Percentiles rank a stretch among this genome's conserved stretches.
Evolutionary conservation across 2,888 invertebrate species (phyloP).

Genomic region (Drosophila peninsularis): DNA sequence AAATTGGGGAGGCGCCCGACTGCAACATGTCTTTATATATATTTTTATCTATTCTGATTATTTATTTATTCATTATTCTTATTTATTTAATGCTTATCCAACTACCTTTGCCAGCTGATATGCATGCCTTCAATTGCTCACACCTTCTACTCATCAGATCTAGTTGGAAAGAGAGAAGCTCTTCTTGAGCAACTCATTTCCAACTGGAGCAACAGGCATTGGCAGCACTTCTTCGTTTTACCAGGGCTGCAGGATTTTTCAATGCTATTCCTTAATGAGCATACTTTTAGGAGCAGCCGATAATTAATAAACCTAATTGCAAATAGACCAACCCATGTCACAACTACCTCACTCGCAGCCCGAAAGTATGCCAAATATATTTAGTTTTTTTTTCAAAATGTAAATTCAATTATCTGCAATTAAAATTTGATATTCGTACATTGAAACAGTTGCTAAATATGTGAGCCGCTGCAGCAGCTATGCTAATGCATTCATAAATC

Average conservation of each 20-base stretch:
- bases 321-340: background rate
- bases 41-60: no score
- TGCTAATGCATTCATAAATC: slow-evolving; percentile 7
- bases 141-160: no score
- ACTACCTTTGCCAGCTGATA: no score
- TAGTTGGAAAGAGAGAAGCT: no score
- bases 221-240: background rate
- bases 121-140: no score
- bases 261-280: background rate
- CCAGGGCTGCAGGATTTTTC: background rate
- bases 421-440: background rate
- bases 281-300: background rate
- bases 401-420: background rate
- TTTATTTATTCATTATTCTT: no score
- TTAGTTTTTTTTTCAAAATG: background rate
- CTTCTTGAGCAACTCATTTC: no score
- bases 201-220: no score
- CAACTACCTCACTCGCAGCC: background rate
- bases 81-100: no score
- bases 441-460: background rate
- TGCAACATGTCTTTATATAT: no score
- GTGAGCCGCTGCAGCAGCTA: background rate
- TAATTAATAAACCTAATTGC: background rate
- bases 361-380: slow-evolving; percentile 5
- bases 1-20: no score